Evolutionary conservation across 2,888 invertebrate species (phyloP).

Genomic region (Hemaris fuciformis): DNA sequence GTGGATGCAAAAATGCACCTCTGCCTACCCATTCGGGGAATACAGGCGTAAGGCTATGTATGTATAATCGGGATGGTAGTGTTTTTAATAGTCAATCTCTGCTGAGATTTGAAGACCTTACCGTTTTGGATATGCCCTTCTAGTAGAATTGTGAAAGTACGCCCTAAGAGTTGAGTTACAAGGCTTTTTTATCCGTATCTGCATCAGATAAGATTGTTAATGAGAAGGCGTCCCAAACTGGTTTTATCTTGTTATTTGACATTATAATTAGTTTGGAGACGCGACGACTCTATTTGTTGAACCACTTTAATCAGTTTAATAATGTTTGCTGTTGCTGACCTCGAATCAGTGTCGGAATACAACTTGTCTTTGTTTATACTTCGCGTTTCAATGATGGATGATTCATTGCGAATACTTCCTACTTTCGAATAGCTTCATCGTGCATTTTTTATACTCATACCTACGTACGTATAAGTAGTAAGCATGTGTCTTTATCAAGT

Average conservation of each 20-base stretch:
- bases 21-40: too few relatives aligned
- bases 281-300: slow-evolving; percentile 16
- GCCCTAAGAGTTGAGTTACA: not conserved
- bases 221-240: not conserved
- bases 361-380: slow-evolving; percentile 12
- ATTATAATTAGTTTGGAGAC: not conserved
- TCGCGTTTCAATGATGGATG: not conserved
- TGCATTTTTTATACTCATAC: too few relatives aligned
- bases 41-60: too few relatives aligned
- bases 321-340: slow-evolving; percentile 29
- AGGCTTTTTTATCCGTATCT: not conserved
- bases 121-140: too few relatives aligned
- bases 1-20: too few relatives aligned
- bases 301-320: slow-evolving; percentile 18
- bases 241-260: not conserved
- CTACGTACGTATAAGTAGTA: too few relatives aligned
- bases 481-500: too few relatives aligned
- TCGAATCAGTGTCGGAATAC: slow-evolving; percentile 15
- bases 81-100: too few relatives aligned
- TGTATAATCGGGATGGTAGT: too few relatives aligned
- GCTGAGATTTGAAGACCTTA: too few relatives aligned
- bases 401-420: not conserved
- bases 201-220: not conserved
- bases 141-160: too few relatives aligned
- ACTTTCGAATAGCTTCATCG: too few relatives aligned